Conservation (phyloP, 1,140 invertebrate species). For the Drosophila erecta region DNA sequence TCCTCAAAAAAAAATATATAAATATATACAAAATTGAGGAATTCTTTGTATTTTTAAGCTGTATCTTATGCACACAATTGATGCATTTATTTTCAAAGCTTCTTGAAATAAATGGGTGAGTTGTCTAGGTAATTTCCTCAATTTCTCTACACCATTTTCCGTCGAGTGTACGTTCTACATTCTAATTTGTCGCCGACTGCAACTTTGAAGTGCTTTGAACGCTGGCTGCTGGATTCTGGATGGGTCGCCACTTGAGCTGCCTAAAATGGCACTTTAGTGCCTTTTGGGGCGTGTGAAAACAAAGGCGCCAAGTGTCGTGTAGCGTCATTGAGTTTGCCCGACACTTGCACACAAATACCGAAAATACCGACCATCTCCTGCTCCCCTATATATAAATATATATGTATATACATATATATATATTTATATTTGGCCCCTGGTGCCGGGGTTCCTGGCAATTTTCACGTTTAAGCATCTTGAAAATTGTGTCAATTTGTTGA, state of each 20-base stretch:
- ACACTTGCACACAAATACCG: constrained; percentile 39
- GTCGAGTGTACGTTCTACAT: constrained; percentile 44
- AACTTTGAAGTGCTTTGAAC: constrained; percentile 64
- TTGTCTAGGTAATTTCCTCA: background rate
- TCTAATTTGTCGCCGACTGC: constrained; percentile 81
- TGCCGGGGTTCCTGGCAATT: constrained; percentile 42
- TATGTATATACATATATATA: constrained; percentile 13
- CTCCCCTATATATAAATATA: background rate
- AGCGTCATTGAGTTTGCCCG: constrained; percentile 64
- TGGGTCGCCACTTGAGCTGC: constrained; percentile 73
- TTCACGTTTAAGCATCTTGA: constrained; percentile 74
- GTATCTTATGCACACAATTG: too few relatives aligned
- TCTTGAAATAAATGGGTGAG: too few relatives aligned
- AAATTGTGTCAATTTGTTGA: constrained; percentile 84
- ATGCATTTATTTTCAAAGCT: too few relatives aligned
- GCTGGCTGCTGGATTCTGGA: constrained; percentile 24
- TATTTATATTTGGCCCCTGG: constrained; percentile 23
- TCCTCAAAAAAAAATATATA: background rate
- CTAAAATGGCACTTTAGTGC: constrained; percentile 84
- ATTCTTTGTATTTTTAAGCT: too few relatives aligned
- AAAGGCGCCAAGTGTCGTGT: constrained; percentile 79
- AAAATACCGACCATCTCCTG: background rate
- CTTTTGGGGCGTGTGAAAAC: constrained; percentile 83
- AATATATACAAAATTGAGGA: too few relatives aligned
- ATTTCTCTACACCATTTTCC: background rate